These are phyloP conservation scores for Xanthia icteritia DNA, from an alignment of 2,888 invertebrate species.

Conservation along the genomic window DNA sequence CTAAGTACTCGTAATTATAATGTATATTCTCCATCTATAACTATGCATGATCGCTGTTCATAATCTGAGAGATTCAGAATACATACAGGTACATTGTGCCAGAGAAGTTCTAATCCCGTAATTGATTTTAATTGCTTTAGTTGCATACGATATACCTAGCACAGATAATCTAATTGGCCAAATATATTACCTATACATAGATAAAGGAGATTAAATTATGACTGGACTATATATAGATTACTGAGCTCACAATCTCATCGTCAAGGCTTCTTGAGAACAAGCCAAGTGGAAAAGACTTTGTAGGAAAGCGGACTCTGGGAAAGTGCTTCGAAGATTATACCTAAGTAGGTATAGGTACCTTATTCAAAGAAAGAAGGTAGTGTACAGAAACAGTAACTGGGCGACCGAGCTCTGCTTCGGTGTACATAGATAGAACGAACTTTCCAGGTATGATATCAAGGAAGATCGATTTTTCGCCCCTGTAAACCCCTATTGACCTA, in stretches of 20 bases:
- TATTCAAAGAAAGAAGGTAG: not conserved
- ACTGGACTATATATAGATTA: constrained; percentile 17
- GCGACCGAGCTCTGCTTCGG: no score
- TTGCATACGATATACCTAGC: constrained; percentile 8
- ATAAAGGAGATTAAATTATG: constrained; percentile 3
- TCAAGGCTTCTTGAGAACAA: constrained; percentile 12
- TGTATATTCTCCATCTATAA: not conserved
- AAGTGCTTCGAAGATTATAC: constrained; percentile 9
- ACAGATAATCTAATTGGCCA: constrained; percentile 18
- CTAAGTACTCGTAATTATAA: not conserved
- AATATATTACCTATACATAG: constrained; percentile 8
- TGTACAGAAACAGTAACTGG: not conserved
- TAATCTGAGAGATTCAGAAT: constrained; percentile 4
- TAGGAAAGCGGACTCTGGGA: constrained; percentile 17
- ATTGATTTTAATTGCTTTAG: constrained; percentile 34
- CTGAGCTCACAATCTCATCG: constrained; percentile 13
- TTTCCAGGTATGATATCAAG: no score
- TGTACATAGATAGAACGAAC: no score
- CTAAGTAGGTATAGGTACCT: not conserved
- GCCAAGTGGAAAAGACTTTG: constrained; percentile 26
- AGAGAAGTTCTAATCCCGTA: constrained; percentile 20
- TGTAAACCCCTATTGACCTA: no score
- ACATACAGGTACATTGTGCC: constrained; percentile 15
- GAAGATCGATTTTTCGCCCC: no score
- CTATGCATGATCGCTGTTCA: not conserved